Evolutionary conservation across 2,113 vertebrate genomes (phyloP), one percentile per base, ranked within the genome.

Genomic region (Mixornis gularis): DNA sequence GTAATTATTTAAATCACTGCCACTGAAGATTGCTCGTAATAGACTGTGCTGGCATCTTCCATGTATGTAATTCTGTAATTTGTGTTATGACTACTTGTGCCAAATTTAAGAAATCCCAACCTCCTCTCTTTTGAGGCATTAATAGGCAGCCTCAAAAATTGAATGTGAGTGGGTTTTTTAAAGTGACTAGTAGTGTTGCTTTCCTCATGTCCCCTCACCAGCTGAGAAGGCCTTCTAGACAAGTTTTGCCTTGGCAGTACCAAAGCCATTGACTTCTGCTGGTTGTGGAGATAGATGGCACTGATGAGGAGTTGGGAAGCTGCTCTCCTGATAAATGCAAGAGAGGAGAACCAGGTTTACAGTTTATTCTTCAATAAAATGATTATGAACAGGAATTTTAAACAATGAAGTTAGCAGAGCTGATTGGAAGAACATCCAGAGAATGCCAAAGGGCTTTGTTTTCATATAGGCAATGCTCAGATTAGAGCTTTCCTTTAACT

Each of bases 1-100:
- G 64, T 60, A 81, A 71, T 93, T 94, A 81, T 48, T 93, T 89
- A 87, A 93, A 93, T 95, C 4, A 43, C 38, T 79, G 36, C 40
- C 13, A 17, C 32, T 76, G 41, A 85, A 69, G 44, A 60, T 19
- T 52, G 25, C 19, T 22, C 19, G 74, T 84, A 52, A 76, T 70
- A 63, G 40, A 69, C 27, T 63, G 11, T 74, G 40, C 15, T 81
- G 69, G 12, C 21, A 10, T 64, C 12, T 88, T 79, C n/a, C 19
- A 9, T 4, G 2, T 74, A 20, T 1, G 1, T 20, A 91, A 16
- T 78, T 86, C 41, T 83, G 13, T 86, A 66, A 78, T 79, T 80
- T 88, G 15, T 64, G 59, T 62, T 21, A 2, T 16, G 55, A 86
- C 19, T 51, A 48, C 30, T 71, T 1, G 1, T 9, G 29, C 16